These are phyloP conservation scores for Seriola aureovittata DNA, from an alignment of 2,113 vertebrate species.

Conservation along the genomic window DNA sequence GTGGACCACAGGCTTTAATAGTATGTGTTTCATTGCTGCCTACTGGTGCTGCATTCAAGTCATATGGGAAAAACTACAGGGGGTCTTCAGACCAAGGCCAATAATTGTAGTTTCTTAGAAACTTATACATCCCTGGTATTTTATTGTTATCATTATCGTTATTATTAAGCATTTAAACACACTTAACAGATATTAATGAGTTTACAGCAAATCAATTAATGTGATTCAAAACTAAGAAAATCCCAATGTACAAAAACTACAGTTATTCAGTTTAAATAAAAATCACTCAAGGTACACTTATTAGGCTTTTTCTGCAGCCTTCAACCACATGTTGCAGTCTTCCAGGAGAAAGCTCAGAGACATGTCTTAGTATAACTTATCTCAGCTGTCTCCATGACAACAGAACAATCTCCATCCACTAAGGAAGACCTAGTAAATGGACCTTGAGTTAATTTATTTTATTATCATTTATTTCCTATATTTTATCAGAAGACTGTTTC, in stretches of 20 bases:
- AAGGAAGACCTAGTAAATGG: neutral
- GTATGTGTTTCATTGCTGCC: conserved; percentile 74
- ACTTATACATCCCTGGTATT: neutral
- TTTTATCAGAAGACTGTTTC: neutral
- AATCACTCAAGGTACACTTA: neutral
- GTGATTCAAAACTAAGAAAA: neutral
- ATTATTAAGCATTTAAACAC: neutral
- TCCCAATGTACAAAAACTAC: neutral
- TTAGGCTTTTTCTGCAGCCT: neutral
- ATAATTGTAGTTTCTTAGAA: neutral
- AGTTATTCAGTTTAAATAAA: neutral
- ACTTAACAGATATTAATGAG: neutral
- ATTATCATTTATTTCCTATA: neutral
- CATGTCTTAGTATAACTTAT: neutral
- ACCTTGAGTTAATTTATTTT: neutral
- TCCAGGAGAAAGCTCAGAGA: neutral
- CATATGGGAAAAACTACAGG: conserved; percentile 42
- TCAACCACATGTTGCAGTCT: neutral
- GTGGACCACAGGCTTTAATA: conserved; percentile 76
- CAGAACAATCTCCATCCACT: neutral
- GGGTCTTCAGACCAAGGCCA: conserved; percentile 20
- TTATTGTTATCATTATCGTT: neutral
- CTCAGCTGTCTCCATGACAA: neutral
- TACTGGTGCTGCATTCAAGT: conserved; percentile 67
- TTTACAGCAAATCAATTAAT: neutral